A percentile compares a stretch with the other conserved stretches of the same genome.
Conservation (phyloP, 35 echinoderm and acorn worm genomes). For the Stichopus chloronotus region DNA sequence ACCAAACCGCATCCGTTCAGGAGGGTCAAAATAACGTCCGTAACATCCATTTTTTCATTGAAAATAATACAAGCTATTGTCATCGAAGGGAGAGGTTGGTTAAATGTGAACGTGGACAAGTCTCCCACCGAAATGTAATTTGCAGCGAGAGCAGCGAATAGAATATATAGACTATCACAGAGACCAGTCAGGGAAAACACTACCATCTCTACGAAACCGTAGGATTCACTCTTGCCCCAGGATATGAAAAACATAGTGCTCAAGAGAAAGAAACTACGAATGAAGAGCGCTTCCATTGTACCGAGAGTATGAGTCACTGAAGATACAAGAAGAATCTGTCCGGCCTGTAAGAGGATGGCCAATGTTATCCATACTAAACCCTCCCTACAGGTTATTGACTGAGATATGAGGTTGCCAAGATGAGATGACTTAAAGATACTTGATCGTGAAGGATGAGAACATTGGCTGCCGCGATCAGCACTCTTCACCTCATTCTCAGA, state of each 20-base stretch:
- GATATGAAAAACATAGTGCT: background rate
- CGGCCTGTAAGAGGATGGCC: background rate
- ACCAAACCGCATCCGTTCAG: background rate
- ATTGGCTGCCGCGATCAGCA: no score
- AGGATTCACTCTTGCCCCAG: background rate
- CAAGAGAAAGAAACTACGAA: background rate
- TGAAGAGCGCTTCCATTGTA: background rate
- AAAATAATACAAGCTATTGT: background rate
- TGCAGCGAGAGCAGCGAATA: background rate
- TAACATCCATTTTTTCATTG: background rate
- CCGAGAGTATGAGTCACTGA: background rate
- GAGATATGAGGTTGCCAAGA: no score
- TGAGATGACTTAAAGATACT: no score
- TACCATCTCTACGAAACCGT: background rate
- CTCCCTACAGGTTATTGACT: no score
- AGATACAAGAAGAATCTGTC: background rate
- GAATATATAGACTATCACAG: background rate
- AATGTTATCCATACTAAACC: background rate
- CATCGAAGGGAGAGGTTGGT: background rate
- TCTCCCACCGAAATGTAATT: constrained; percentile 13
- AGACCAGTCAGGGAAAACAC: background rate
- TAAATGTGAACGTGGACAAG: background rate
- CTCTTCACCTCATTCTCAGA: no score
- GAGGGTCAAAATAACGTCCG: background rate
- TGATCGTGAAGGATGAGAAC: no score